Evolutionary conservation across 2,113 vertebrate genomes (phyloP), one percentile per base, ranked within the genome.

Genomic region (Tautogolabrus adspersus): DNA sequence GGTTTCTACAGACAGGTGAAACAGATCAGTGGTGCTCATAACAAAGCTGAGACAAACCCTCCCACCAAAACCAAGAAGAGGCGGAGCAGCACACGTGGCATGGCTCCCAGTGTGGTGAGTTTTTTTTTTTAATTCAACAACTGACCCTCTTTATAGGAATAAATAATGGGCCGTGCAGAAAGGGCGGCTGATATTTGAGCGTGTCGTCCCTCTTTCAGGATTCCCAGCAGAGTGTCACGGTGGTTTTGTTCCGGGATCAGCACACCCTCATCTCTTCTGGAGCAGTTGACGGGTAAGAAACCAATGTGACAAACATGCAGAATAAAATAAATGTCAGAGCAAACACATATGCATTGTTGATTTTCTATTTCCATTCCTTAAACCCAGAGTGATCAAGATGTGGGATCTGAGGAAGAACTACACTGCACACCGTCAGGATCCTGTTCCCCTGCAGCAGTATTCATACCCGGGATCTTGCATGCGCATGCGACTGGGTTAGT

Each of bases 331-430:
- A 4, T 22, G 0, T 10, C 23, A 66, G n/a, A 52, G 3, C 12
- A 63, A 62, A 12, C 18, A 6, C 3, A 15, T 7, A 2, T 18
- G 11, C 11, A 18, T n/a, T 72, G 23, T 0, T 72, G 1, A 26
- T 42, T 38, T 63, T 49, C 19, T 58, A 26, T 11, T 6, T 49
- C 63, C 0, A 4, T n/a, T 72, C 61, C 79, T 89, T 44, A 51
- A 0, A 85, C 92, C 62, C 91, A 99, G 98, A 11, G 93, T 95
- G n/a, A 94, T 99, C 87, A 99, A 99, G 85, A 90, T 97, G 54
- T 99, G 98, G 98, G 98, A 99, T 88, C 82, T 99, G 75, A 96
- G 98, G 63, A 99, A 96, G 89, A 97, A 95, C 92, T 99, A 99
- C 19, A 94, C 92, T 0, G 55, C 90, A 1, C 94, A 95, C 75